Conservation (phyloP, 2,113 vertebrate genomes). For the Cavia aperea region DNA sequence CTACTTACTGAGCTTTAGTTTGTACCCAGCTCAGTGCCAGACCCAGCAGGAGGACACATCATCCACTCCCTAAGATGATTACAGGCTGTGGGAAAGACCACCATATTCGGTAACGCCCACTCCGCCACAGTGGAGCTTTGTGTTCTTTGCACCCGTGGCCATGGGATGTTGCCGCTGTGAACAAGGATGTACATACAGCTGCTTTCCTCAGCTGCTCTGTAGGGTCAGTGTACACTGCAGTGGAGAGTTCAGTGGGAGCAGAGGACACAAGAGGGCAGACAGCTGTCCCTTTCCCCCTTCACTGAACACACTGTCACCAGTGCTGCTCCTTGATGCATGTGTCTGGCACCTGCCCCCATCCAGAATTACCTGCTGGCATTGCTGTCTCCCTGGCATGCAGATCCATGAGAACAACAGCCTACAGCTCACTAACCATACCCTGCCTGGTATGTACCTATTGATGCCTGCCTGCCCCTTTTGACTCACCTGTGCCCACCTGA, state of each 20-base stretch:
- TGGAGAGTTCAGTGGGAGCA: neutral
- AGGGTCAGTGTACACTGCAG: neutral
- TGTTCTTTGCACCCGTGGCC: neutral
- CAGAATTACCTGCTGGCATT: neutral
- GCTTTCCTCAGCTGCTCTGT: neutral
- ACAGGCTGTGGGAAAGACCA: neutral
- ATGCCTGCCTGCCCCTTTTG: neutral
- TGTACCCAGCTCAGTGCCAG: too few species aligned
- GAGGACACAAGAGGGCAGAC: neutral
- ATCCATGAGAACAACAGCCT: neutral
- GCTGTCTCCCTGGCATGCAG: neutral
- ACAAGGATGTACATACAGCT: neutral
- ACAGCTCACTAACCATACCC: neutral
- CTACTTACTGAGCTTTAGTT: neutral
- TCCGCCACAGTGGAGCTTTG: neutral
- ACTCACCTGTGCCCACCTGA: neutral
- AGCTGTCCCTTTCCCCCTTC: neutral
- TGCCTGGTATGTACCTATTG: neutral
- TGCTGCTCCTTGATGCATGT: neutral
- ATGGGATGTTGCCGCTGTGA: too few species aligned
- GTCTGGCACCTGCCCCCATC: neutral
- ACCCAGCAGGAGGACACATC: neutral
- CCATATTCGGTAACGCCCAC: neutral
- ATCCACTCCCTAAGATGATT: neutral
- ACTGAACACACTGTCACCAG: neutral